These are phyloP conservation scores for Bellardia bayeri DNA, from an alignment of 2,888 invertebrate genomes.

Conservation along the genomic window DNA sequence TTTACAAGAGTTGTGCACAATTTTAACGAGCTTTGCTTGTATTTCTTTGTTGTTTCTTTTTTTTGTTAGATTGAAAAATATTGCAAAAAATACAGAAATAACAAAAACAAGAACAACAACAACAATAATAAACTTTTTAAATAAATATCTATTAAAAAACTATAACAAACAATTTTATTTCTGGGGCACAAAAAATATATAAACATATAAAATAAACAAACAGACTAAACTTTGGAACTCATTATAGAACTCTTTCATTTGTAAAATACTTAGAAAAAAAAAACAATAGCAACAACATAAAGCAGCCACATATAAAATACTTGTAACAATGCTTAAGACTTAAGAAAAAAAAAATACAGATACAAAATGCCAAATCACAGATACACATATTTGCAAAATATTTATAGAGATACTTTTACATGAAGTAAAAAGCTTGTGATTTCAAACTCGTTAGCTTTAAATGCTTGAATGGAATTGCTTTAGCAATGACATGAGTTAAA, in stretches of 20 bases:
- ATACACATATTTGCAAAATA: slow-evolving; percentile 27
- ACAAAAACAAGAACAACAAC: slow-evolving; percentile 24
- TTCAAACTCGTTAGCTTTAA: slow-evolving; percentile 68
- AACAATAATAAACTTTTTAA: slow-evolving; percentile 60
- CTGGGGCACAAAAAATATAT: slow-evolving; percentile 42
- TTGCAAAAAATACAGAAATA: background rate
- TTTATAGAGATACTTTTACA: slow-evolving; percentile 34
- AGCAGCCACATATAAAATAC: slow-evolving; percentile 6
- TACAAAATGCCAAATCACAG: slow-evolving; percentile 41
- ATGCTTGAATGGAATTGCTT: slow-evolving; percentile 66
- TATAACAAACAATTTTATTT: slow-evolving; percentile 68
- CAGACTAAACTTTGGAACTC: slow-evolving; percentile 66
- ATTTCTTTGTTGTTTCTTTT: background rate
- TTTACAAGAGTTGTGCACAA: slow-evolving; percentile 54
- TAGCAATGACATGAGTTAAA: slow-evolving; percentile 1
- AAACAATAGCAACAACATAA: background rate
- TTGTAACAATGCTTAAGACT: slow-evolving; percentile 43
- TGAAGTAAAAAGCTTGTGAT: slow-evolving; percentile 55
- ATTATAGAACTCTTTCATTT: slow-evolving; percentile 70
- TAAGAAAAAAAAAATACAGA: slow-evolving; percentile 12
- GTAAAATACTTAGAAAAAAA: slow-evolving; percentile 47
- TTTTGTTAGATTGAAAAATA: slow-evolving; percentile 23
- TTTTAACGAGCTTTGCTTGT: slow-evolving; percentile 53
- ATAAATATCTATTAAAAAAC: slow-evolving; percentile 71
- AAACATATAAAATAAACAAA: slow-evolving; percentile 24